Base-by-base conservation (phyloP, 1,140 invertebrate species). In the Aphis gossypii region DNA sequence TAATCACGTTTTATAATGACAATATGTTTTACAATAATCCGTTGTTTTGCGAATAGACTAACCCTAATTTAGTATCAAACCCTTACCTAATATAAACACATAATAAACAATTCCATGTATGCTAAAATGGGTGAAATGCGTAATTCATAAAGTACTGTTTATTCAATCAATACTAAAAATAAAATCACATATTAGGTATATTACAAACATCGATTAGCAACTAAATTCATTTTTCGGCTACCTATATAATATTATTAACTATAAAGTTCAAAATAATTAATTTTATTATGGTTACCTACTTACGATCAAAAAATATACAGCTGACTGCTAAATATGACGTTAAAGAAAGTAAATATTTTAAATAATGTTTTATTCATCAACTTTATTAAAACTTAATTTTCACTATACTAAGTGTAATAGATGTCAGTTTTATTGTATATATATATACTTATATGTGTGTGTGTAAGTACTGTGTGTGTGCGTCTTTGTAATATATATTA, bases 1-100 rank as follows among this genome's bases (percentile, higher is more conserved):
- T n/a, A 76, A 76, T n/a, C 60, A 76, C n/a, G 60, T n/a, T 68
- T 76, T 76, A n/a, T n/a, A 30, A n/a, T 76, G n/a, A 76, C 60
- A 76, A 76, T 76, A 5, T n/a, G 5, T n/a, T 76, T 14, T n/a
- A 35, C 60, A 35, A n/a, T 35, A 76, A 76, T n/a, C 8, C 14
- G n/a, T 6, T n/a, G 60, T 35, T 5, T 18, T 76, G 6, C 60
- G 30, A 68, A 68, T 68, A 76, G 30, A 76, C 60, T 35, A 35
- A 76, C 14, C 60, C 30, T n/a, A n/a, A 76, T n/a, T 18, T n/a
- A n/a, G 14, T 35, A 76, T 76, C 60, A n/a, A 76, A 6, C 4
- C 30, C 60, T 68, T n/a, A n/a, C 30, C 11, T n/a, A 68, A 68
- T 11, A n/a, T n/a, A 68, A 68, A 68, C 60, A 68, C 30, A 68